These are phyloP conservation scores for Didymodactylos carnosus DNA, from an alignment of 2,888 invertebrate genomes.

Conservation along the genomic window DNA sequence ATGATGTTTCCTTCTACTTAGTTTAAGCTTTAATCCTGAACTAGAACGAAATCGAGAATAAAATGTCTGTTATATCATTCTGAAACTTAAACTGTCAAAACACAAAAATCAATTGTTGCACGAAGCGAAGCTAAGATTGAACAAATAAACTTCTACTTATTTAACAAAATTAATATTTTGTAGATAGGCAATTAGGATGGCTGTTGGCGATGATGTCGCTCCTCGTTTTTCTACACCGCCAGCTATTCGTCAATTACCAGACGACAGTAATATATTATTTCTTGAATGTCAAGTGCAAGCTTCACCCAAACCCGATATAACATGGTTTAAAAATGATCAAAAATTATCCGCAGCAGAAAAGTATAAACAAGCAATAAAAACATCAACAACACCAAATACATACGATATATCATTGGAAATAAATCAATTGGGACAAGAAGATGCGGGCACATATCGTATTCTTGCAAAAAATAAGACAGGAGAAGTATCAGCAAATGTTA, in stretches of 20 bases:
- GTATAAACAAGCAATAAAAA: neutral
- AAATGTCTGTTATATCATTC: too few species aligned
- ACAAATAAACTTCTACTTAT: too few species aligned
- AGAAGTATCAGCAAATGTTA: slow-evolving; percentile 79
- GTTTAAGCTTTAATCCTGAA: too few species aligned
- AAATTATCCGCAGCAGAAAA: neutral
- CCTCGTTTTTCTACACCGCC: neutral
- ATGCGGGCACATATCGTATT: slow-evolving; percentile 75
- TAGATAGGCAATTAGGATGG: neutral
- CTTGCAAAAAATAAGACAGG: slow-evolving; percentile 78
- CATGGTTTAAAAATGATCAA: slow-evolving; percentile 8
- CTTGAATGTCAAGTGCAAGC: slow-evolving; percentile 12
- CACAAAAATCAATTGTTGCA: too few species aligned
- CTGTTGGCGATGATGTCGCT: neutral
- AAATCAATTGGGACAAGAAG: slow-evolving; percentile 55
- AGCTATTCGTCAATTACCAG: neutral
- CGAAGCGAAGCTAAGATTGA: too few species aligned
- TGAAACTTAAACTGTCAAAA: too few species aligned
- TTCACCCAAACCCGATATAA: slow-evolving; percentile 8
- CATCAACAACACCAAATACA: neutral
- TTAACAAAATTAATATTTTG: too few species aligned
- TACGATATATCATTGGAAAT: slow-evolving; percentile 17
- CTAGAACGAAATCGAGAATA: too few species aligned
- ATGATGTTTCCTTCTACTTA: too few species aligned
- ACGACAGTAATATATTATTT: neutral